phyloP scores from a whole-genome alignment of 2,888 invertebrate species.

The Zele albiditarsus region DNA sequence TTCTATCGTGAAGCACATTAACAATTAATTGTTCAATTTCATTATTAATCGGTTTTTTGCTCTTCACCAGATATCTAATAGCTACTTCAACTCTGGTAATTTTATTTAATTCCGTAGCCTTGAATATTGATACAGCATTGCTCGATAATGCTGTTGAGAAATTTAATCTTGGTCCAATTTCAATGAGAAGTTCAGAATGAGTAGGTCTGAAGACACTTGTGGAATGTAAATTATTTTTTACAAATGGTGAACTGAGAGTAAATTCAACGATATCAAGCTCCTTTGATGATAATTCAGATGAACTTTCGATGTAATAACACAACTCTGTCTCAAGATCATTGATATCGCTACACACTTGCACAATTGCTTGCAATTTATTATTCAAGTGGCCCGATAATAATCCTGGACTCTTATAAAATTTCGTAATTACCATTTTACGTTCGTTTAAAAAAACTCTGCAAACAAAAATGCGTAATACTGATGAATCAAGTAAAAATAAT shows the following conservation, averaged over 20 bases:
- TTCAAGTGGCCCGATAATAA: constrained; percentile 58
- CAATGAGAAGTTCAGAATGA: constrained; percentile 76
- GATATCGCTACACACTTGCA: constrained; percentile 65
- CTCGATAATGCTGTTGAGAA: constrained; percentile 97
- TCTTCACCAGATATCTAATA: constrained; percentile 82
- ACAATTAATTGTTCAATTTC: constrained; percentile 73
- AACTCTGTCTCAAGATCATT: constrained; percentile 80
- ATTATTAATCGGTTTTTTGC: constrained; percentile 70
- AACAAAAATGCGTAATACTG: neutral
- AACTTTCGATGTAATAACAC: constrained; percentile 83
- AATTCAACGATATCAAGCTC: constrained; percentile 82
- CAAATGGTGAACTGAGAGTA: constrained; percentile 84
- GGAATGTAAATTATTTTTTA: constrained; percentile 76
- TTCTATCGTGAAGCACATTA: constrained; percentile 86
- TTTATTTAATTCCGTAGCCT: constrained; percentile 84
- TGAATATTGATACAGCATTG: constrained; percentile 95
- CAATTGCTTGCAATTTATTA: constrained; percentile 56
- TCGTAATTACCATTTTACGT: constrained; percentile 75
- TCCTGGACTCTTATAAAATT: constrained; percentile 78
- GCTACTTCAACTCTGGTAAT: constrained; percentile 89
- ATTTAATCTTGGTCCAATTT: constrained; percentile 94
- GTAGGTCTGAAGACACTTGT: constrained; percentile 73
- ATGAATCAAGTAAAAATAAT: too few relatives aligned
- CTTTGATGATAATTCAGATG: constrained; percentile 75
- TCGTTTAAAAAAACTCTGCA: neutral